Conservation (phyloP, 1,140 invertebrate species). For the Phocides pigmalion region DNA sequence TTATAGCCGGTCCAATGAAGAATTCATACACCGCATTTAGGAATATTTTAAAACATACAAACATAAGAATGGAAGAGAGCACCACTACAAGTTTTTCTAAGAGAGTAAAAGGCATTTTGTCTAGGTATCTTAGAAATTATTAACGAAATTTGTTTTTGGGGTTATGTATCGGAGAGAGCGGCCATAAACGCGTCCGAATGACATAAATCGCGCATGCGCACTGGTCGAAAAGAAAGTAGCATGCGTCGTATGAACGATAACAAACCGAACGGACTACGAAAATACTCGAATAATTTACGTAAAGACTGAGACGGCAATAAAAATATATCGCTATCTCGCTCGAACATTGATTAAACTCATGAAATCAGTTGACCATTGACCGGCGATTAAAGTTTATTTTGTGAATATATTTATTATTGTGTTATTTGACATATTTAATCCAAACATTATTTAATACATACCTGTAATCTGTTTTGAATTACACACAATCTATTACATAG, state of each 20-base stretch:
- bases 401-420: too few species aligned
- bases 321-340: slow-evolving; percentile 5
- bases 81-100: slow-evolving; percentile 55
- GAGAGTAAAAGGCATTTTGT: neutral
- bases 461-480: too few species aligned
- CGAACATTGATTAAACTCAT: neutral
- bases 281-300: slow-evolving; percentile 1
- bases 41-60: slow-evolving; percentile 49
- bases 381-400: too few species aligned
- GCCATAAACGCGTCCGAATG: slow-evolving; percentile 35
- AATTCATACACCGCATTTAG: slow-evolving; percentile 59
- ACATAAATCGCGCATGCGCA: slow-evolving; percentile 55
- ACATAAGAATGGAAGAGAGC: slow-evolving; percentile 39
- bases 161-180: slow-evolving; percentile 44
- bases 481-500: too few species aligned
- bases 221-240: slow-evolving; percentile 51
- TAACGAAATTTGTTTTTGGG: slow-evolving; percentile 30
- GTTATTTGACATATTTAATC: too few species aligned
- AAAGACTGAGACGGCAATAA: neutral
- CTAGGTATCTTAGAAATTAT: neutral
- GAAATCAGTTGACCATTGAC: slow-evolving; percentile 13
- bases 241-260: slow-evolving; percentile 35
- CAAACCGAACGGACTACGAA: neutral
- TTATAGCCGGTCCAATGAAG: slow-evolving; percentile 57
- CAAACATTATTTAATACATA: too few species aligned